These are phyloP conservation scores for Agonum fuliginosum DNA, from an alignment of 2,888 invertebrate species.

Conservation along the genomic window DNA sequence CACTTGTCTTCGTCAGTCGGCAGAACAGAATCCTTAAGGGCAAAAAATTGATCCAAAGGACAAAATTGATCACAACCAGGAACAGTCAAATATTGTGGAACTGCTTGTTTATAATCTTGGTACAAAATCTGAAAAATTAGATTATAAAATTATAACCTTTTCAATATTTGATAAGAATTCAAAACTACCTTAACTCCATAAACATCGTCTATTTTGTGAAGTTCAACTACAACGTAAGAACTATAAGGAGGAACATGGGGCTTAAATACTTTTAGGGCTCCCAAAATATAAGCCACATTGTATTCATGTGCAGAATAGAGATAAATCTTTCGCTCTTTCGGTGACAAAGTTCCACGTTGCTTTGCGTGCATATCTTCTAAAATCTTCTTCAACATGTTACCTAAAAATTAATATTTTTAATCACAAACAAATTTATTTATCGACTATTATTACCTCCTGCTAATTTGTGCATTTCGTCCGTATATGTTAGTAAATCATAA, in stretches of 20 bases:
- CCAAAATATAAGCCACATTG: constrained; percentile 54
- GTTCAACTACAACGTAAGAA: not conserved
- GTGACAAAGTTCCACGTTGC: constrained; percentile 52
- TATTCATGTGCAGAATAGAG: constrained; percentile 57
- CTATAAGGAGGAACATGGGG: not conserved
- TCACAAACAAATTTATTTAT: not conserved
- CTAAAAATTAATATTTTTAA: constrained; percentile 34
- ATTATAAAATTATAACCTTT: too few relatives aligned
- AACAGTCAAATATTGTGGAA: too few relatives aligned
- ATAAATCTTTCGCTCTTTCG: constrained; percentile 43
- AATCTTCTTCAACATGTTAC: constrained; percentile 61
- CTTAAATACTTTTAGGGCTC: constrained; percentile 41
- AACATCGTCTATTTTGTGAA: too few relatives aligned
- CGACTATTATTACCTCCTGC: constrained; percentile 70
- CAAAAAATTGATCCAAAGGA: too few relatives aligned
- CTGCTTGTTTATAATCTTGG: too few relatives aligned
- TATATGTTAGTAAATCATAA: constrained; percentile 71
- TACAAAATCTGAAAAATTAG: too few relatives aligned
- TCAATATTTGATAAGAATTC: too few relatives aligned
- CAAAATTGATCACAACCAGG: too few relatives aligned
- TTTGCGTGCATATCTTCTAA: constrained; percentile 58
- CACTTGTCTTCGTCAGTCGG: too few relatives aligned
- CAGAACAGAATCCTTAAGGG: too few relatives aligned
- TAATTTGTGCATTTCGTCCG: constrained; percentile 68
- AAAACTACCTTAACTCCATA: too few relatives aligned